phyloP scores from a whole-genome alignment of 2,113 vertebrate genomes.

The Pseudopodoces humilis region DNA sequence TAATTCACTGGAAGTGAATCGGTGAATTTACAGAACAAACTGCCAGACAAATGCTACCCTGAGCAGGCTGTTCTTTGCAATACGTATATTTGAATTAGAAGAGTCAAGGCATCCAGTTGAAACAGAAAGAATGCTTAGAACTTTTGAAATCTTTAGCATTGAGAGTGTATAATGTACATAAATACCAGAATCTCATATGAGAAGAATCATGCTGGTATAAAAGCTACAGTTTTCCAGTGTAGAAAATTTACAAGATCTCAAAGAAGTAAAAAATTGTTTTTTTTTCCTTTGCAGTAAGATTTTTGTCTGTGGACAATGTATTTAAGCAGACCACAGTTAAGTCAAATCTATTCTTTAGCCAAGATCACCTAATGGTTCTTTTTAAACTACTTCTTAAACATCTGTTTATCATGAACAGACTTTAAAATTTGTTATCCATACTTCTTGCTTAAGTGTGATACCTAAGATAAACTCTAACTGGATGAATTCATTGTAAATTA shows the following conservation, averaged over 20 bases:
- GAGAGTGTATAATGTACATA: not conserved
- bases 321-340: not conserved
- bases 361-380: not conserved
- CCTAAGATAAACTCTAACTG: not conserved
- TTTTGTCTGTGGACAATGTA: not conserved
- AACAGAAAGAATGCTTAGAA: not conserved
- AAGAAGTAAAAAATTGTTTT: not conserved
- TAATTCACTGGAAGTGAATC: not conserved
- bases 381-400: not conserved
- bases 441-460: not conserved
- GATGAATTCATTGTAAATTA: not conserved
- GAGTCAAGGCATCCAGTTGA: not conserved
- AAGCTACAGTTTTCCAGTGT: not conserved
- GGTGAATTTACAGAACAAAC: not conserved
- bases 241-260: not conserved
- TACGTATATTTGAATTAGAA: not conserved
- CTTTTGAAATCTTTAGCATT: not conserved
- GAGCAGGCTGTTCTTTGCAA: not conserved
- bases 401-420: not conserved
- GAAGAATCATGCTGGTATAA: not conserved
- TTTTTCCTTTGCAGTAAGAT: not conserved
- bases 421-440: not conserved
- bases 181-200: not conserved
- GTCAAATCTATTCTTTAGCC: not conserved
- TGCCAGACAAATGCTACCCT: not conserved